phyloP scores from a whole-genome alignment of 1,140 invertebrate species.

The Zaprionus ornatus region DNA sequence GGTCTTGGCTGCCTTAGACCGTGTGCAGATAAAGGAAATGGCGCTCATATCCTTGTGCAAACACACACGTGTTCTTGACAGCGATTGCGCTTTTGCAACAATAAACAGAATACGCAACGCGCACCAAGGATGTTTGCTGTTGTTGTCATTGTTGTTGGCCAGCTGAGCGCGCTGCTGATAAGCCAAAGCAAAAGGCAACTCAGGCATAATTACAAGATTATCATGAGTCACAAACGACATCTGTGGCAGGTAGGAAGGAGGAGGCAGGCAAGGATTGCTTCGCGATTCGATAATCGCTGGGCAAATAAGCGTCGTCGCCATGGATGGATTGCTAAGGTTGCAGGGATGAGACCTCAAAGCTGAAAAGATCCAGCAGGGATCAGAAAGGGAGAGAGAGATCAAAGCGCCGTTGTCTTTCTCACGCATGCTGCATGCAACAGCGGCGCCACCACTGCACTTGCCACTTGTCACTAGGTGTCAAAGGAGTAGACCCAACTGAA shows the following conservation, averaged over 20 bases:
- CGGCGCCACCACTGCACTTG: background rate
- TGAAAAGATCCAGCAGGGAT: conserved; percentile 30
- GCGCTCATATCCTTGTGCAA: conserved; percentile 75
- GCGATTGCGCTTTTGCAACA: conserved; percentile 75
- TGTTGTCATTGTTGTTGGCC: background rate
- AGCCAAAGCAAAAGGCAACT: conserved; percentile 24
- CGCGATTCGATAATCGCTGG: conserved; percentile 20
- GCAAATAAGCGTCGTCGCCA: conserved; percentile 7
- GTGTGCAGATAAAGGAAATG: conserved; percentile 58
- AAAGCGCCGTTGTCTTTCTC: conserved; percentile 51
- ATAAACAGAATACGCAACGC: conserved; percentile 40
- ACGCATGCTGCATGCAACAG: conserved; percentile 36
- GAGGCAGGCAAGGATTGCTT: background rate
- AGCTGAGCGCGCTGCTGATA: conserved; percentile 45
- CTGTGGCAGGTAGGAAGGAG: background rate
- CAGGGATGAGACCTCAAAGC: no score
- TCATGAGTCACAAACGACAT: conserved; percentile 1
- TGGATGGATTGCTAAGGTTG: background rate
- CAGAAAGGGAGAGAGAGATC: conserved; percentile 21
- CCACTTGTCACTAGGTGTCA: conserved; percentile 5
- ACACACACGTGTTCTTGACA: conserved; percentile 80
- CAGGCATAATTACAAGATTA: conserved; percentile 25
- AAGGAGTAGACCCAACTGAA: background rate
- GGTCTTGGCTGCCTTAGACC: conserved; percentile 6
- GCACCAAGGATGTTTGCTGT: conserved; percentile 64